A percentile compares a stretch with the other conserved stretches of the same genome.
phyloP scores from a whole-genome alignment of 2,113 vertebrate species.

The Cynopterus brachyotis region DNA sequence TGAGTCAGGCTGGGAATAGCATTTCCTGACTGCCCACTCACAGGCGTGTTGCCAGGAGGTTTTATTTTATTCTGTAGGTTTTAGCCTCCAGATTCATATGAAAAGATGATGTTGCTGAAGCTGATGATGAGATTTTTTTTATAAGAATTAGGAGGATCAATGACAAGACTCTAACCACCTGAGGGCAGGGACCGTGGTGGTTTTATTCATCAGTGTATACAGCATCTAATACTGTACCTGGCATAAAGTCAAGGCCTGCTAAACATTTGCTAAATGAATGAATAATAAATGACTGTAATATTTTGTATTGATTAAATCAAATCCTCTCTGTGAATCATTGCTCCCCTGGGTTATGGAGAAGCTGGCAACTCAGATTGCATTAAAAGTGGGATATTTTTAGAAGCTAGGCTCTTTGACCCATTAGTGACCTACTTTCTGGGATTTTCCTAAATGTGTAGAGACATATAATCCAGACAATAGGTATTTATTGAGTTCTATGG shows the following conservation, averaged over 20 bases:
- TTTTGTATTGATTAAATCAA: constrained; percentile 18
- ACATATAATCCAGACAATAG: background rate
- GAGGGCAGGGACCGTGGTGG: background rate
- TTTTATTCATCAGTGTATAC: background rate
- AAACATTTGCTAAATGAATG: constrained; percentile 19
- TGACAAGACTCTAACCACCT: background rate
- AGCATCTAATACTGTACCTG: background rate
- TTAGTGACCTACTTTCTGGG: background rate
- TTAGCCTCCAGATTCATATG: constrained; percentile 23
- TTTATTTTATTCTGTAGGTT: constrained; percentile 53
- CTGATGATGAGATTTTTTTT: background rate
- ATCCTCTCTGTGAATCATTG: background rate
- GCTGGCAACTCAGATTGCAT: background rate
- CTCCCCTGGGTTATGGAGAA: constrained; percentile 32
- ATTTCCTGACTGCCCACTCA: constrained; percentile 63
- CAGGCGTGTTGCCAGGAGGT: background rate
- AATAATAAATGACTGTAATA: constrained; percentile 51
- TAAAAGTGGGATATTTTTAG: constrained; percentile 40
- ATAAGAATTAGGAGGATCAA: constrained; percentile 7
- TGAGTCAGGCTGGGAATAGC: constrained; percentile 50
- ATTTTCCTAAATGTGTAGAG: background rate
- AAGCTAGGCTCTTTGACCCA: background rate
- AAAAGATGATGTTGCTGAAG: constrained; percentile 24
- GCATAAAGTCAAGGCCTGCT: background rate
- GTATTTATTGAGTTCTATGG: background rate